Percentiles rank a stretch among this genome's conserved stretches.
Evolutionary conservation across 2,113 vertebrate species (phyloP).

Genomic region (Menura novaehollandiae): DNA sequence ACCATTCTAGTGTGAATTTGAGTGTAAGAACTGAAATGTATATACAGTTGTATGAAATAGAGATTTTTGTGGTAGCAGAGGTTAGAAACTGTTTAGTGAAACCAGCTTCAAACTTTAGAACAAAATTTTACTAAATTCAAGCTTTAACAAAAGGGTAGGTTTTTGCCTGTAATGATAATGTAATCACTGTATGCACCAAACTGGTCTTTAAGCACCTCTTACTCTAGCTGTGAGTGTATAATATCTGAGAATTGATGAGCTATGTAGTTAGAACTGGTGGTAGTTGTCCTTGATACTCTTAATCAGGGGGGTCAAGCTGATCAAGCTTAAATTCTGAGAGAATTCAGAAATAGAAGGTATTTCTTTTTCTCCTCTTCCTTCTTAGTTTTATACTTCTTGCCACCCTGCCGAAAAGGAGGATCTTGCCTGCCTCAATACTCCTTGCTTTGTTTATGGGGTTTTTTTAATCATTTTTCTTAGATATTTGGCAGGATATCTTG

Average conservation of each 20-base stretch:
- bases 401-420: background rate
- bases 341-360: background rate
- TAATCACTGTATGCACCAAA: background rate
- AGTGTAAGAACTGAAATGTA: background rate
- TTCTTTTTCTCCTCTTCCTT: background rate
- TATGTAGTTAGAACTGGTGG: background rate
- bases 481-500: background rate
- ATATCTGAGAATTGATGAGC: background rate
- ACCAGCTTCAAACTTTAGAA: background rate
- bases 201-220: background rate
- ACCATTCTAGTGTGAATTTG: background rate
- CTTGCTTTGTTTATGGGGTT: background rate
- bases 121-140: background rate
- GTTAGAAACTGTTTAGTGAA: background rate
- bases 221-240: accelerated
- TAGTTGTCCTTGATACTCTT: background rate
- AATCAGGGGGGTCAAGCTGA: background rate
- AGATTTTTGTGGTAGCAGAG: background rate
- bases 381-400: background rate
- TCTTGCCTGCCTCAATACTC: background rate
- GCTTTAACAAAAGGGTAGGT: background rate
- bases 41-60: background rate
- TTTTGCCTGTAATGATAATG: background rate
- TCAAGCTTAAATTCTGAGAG: background rate
- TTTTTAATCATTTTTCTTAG: background rate